Evolutionary conservation across 2,888 invertebrate species (phyloP).

Genomic region (Plagodis pulveraria): DNA sequence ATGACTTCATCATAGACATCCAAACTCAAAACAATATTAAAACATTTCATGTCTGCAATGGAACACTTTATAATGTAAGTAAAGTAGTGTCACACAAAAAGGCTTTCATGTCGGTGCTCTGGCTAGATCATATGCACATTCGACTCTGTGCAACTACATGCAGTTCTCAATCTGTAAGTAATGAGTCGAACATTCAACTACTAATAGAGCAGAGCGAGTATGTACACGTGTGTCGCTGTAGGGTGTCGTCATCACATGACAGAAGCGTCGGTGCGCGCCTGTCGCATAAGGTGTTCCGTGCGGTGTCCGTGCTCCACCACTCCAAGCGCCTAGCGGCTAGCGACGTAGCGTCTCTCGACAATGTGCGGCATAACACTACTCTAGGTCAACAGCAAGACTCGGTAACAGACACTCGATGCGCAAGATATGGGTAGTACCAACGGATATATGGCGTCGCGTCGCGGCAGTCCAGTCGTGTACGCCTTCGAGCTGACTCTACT

Average conservation of each 20-base stretch:
- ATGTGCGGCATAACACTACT: constrained; percentile 81
- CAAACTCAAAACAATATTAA: constrained; percentile 44
- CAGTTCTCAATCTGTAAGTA: constrained; percentile 64
- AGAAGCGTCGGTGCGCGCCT: constrained; percentile 78
- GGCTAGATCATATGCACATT: constrained; percentile 71
- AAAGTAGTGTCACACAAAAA: constrained; percentile 61
- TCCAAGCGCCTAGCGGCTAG: constrained; percentile 76
- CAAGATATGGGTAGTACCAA: constrained; percentile 77
- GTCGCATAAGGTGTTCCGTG: constrained; percentile 79
- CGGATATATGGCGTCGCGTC: constrained; percentile 52
- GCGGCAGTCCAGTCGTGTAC: constrained; percentile 25
- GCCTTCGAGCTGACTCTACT: constrained; percentile 43
- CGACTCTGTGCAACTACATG: constrained; percentile 76
- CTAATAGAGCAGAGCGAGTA: constrained; percentile 69
- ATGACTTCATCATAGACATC: constrained; percentile 47
- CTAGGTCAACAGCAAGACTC: constrained; percentile 81
- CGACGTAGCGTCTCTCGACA: constrained; percentile 66
- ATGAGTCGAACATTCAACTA: constrained; percentile 72
- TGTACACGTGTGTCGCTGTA: constrained; percentile 73
- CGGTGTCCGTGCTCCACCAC: constrained; percentile 73
- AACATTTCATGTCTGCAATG: constrained; percentile 43
- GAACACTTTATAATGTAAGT: constrained; percentile 40
- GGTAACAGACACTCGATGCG: constrained; percentile 78
- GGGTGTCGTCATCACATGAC: constrained; percentile 65
- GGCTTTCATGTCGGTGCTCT: constrained; percentile 67